Evolutionary conservation across 2,888 invertebrate species (phyloP), one percentile per base, ranked within the genome.

Genomic region (Athetis lepigone): DNA sequence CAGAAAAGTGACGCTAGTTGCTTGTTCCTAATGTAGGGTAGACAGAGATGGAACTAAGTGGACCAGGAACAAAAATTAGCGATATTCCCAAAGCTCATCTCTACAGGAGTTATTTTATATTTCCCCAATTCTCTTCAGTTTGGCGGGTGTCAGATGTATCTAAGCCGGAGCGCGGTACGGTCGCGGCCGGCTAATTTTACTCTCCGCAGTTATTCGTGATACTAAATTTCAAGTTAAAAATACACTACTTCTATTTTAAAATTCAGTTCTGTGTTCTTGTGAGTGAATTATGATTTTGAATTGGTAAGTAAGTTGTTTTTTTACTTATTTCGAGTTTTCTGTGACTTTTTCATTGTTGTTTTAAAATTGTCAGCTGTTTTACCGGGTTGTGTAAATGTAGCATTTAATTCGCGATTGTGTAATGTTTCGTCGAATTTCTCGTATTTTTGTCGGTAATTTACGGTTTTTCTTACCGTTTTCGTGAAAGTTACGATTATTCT

Each of bases 251-350:
- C 68, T 70, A 71, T 68, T 61, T 56, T 16, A 13, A 33, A 4
- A 4, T 11, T 33, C 21, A 60, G 62, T 55, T 59, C 42, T 33
- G 63, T 64, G 69, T 61, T 77, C 83, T 82, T 80, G 79, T 82
- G 81, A 80, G 76, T 82, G 85, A 85, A 88, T 77, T 74, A 93
- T 93, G 93, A 91, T 93, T 85, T 90, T 93, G 83, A 87, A 88
- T 82, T 79, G 93, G 93, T 93, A 82, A 93, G 93, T 93, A 77
- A 89, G 89, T 90, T 89, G 85, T 79, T 75, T 80, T 19, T 18
- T 19, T 67, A 63, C 33, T 2, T 18, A 5, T 0, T 21, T 43
- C 23, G 2, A 16, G 23, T 19, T 33, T 42, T 39, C 7, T 1
- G 7, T 18, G 8, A 7, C 6, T 5, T 4, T 27, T 23, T 18